A percentile compares a stretch with the other conserved stretches of the same genome.
These are phyloP conservation scores for Podocnemis expansa DNA, from an alignment of 2,113 vertebrate species.

Conservation along the genomic window DNA sequence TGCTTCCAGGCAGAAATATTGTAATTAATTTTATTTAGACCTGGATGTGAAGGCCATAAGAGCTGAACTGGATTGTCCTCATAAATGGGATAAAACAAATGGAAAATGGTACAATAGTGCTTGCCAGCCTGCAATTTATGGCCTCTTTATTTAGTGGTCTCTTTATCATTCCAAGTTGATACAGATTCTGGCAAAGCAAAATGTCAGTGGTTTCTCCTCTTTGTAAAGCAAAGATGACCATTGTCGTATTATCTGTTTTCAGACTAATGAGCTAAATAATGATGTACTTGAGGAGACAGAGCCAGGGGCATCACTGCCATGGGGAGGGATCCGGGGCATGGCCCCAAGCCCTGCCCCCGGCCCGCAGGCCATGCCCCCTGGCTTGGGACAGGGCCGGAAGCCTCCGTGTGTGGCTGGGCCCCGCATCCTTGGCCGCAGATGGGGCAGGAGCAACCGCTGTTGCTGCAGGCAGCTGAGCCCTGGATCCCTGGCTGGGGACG, in stretches of 20 bases:
- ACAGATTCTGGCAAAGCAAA: background rate
- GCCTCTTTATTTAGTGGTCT: background rate
- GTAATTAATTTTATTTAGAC: background rate
- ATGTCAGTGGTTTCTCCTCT: background rate
- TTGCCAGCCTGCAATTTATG: background rate
- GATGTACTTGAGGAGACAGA: background rate
- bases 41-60: background rate
- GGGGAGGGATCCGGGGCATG: too few species aligned
- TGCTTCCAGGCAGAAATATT: background rate
- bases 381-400: too few species aligned
- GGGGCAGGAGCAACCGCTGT: too few species aligned
- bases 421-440: too few species aligned
- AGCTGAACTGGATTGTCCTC: background rate
- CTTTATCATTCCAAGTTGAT: background rate
- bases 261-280: background rate
- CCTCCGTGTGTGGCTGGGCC: too few species aligned
- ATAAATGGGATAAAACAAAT: background rate
- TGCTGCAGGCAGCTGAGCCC: too few species aligned
- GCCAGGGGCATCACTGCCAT: too few species aligned
- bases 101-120: background rate
- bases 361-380: too few species aligned
- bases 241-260: background rate
- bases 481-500: too few species aligned
- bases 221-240: background rate
- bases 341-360: too few species aligned